Evolutionary conservation across 2,888 invertebrate genomes (phyloP).

Genomic region (Drosophila kanekoi): DNA sequence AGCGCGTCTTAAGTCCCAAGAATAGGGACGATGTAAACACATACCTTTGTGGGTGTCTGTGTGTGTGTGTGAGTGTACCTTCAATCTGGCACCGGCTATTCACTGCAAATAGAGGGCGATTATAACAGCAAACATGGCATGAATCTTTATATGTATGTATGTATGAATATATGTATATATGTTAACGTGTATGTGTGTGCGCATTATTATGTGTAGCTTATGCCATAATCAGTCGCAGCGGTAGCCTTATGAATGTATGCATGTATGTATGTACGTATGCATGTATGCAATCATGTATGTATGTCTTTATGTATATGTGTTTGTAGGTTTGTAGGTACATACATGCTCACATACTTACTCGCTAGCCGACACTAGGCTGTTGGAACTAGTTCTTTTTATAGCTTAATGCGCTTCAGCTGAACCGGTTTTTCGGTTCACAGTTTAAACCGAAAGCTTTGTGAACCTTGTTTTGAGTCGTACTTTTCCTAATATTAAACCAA

Average conservation of each 20-base stretch:
- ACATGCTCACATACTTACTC: not conserved
- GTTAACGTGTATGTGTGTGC: not conserved
- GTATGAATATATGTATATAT: not conserved
- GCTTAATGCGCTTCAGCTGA: too few relatives aligned
- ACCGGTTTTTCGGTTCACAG: too few relatives aligned
- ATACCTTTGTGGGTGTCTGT: not conserved
- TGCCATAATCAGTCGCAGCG: slow-evolving; percentile 13
- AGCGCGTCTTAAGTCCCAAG: slow-evolving; percentile 33
- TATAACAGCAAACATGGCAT: slow-evolving; percentile 5
- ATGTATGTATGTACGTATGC: not conserved
- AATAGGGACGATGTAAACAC: slow-evolving; percentile 24
- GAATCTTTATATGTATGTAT: not conserved
- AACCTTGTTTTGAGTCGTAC: too few relatives aligned
- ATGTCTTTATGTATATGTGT: not conserved
- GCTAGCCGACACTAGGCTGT: too few relatives aligned
- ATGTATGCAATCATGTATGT: not conserved
- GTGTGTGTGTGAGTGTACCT: slow-evolving; percentile 8
- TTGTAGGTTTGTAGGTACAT: not conserved
- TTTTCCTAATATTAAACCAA: too few relatives aligned
- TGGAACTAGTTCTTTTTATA: not conserved
- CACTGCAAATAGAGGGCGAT: slow-evolving; percentile 51
- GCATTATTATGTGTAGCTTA: slow-evolving; percentile 5
- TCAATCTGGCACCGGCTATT: slow-evolving; percentile 18
- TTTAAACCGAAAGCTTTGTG: too few relatives aligned
- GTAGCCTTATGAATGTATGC: not conserved